These are phyloP conservation scores for Centruroides vittatus DNA, from an alignment of 1,140 invertebrate genomes.

Conservation along the genomic window DNA sequence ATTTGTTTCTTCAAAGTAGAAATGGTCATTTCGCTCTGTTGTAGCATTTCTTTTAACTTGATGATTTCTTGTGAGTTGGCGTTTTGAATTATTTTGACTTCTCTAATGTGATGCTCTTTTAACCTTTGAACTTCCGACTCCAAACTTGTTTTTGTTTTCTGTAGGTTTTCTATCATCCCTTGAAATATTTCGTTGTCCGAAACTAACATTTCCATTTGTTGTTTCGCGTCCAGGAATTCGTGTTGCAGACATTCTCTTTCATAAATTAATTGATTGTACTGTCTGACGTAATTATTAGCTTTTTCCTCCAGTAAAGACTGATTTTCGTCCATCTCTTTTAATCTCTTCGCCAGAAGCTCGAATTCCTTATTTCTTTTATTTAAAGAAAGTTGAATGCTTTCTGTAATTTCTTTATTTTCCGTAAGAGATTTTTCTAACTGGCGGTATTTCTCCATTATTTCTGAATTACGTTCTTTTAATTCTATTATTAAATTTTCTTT, in stretches of 20 bases:
- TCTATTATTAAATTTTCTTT: not conserved
- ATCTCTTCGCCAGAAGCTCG: not conserved
- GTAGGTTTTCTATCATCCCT: slow-evolving; percentile 3
- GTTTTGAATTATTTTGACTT: not conserved
- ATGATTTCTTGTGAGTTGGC: no score
- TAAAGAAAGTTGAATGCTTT: slow-evolving; percentile 3
- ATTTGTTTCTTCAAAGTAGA: not conserved
- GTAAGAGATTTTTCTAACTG: slow-evolving; percentile 1
- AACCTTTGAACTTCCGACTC: not conserved
- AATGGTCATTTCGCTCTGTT: not conserved
- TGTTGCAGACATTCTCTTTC: slow-evolving; percentile 4
- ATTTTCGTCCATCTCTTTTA: not conserved
- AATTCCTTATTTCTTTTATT: slow-evolving; percentile 7
- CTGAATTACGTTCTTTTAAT: slow-evolving; percentile 1
- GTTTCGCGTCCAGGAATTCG: slow-evolving; percentile 4
- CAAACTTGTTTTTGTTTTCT: not conserved
- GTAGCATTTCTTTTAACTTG: no score
- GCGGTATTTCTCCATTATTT: slow-evolving; percentile 1
- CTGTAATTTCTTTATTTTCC: slow-evolving; percentile 3
- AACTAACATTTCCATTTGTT: slow-evolving; percentile 7
- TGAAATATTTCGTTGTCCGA: slow-evolving; percentile 10
- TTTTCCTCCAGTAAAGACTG: not conserved
- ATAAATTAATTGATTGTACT: not conserved
- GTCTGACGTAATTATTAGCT: not conserved
- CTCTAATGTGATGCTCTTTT: not conserved